Evolutionary conservation across 2,888 invertebrate species (phyloP), one percentile per base, ranked within the genome.

Genomic region (Ptilodon capucinus): DNA sequence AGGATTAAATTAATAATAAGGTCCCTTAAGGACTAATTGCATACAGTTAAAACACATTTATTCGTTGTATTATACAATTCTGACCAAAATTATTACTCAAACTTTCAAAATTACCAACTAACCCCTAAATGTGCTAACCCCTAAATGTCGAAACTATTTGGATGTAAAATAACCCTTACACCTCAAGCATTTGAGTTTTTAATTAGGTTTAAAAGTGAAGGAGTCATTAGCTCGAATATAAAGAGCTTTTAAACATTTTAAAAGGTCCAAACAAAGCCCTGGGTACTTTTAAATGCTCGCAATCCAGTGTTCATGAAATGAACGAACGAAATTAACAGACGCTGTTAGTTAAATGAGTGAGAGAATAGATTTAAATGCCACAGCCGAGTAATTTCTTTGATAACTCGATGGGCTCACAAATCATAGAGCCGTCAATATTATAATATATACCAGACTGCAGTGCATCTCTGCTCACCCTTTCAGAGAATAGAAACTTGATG

Each of bases 361-460:
- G 28, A 41, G 40, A 55, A 40, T 51, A 38, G 39, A 51, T 55
- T 42, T 36, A 55, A 54, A 46, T 25, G 44, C 17, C 48, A 46
- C 44, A 5, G 21, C 21, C 11, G 17, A 39, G 42, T 51, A 60
- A 59, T 60, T 46, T 43, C 45, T 51, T 46, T 44, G 48, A 64
- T 44, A 18, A 46, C 51, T 53, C 52, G 54, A 56, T 46, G 30
- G 36, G 5, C 38, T 19, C 40, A 16, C 25, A 40, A 40, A 39
- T 39, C 21, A 17, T n/a, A n/a, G n/a, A n/a, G n/a, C n/a, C n/a
- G n/a, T n/a, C n/a, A n/a, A n/a, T n/a, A n/a, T n/a, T n/a, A n/a
- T n/a, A n/a, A n/a, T n/a, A n/a, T n/a, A n/a, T n/a, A n/a, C n/a
- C n/a, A n/a, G n/a, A n/a, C n/a, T n/a, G n/a, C n/a, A n/a, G n/a